Evolutionary conservation across 2,797 vertebrate species (phyloP).

Genomic region (Valencia hispanica): DNA sequence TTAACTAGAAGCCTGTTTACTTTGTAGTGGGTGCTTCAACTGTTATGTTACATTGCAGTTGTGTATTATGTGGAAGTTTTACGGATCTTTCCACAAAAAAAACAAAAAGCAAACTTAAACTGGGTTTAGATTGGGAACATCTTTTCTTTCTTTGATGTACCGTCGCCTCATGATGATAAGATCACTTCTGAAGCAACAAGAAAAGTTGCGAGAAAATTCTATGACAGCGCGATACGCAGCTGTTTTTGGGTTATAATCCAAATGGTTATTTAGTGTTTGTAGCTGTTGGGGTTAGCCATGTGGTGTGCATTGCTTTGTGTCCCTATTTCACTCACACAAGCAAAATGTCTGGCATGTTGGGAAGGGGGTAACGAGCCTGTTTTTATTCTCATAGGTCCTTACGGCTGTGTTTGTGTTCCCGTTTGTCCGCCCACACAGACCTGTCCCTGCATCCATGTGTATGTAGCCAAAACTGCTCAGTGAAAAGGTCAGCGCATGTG

Average conservation of each 20-base stretch:
- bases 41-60: not conserved
- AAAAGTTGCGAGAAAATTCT: slow-evolving; percentile 21
- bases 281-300: slow-evolving; percentile 16
- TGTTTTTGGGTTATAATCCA: slow-evolving; percentile 21
- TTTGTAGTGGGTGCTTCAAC: not conserved
- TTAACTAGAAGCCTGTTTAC: not conserved
- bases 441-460: slow-evolving; percentile 24
- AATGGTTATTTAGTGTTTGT: slow-evolving; percentile 18
- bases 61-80: not conserved
- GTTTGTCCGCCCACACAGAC: slow-evolving; percentile 47
- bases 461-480: slow-evolving; percentile 44
- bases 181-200: too few species aligned
- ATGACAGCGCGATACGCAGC: slow-evolving; percentile 6
- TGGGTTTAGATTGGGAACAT: not conserved
- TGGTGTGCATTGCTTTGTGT: slow-evolving; percentile 12
- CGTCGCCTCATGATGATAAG: too few species aligned
- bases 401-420: slow-evolving; percentile 31
- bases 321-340: slow-evolving; percentile 25
- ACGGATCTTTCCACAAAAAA: not conserved
- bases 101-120: not conserved
- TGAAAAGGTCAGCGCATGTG: slow-evolving; percentile 51
- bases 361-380: not conserved
- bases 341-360: not conserved
- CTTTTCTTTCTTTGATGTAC: too few species aligned
- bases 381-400: slow-evolving; percentile 17